Conservation (phyloP, 2,797 vertebrate genomes). For the Mormyrus hasselquistii region DNA sequence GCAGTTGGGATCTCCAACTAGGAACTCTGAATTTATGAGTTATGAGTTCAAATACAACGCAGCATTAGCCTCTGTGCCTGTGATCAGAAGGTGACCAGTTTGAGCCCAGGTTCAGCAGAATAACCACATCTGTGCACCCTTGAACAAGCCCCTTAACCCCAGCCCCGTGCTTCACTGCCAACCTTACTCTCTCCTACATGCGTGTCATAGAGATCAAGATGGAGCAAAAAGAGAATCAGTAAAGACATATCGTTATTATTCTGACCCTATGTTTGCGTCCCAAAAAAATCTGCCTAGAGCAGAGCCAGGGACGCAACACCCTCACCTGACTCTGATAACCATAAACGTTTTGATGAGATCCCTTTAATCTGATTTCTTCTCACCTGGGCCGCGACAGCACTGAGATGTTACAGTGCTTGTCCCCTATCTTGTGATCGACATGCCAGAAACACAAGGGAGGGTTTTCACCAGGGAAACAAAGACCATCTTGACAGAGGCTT, state of each 20-base stretch:
- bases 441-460: neutral
- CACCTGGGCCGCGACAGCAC: neutral
- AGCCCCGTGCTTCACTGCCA: neutral
- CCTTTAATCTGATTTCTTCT: constrained; percentile 4
- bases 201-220: neutral
- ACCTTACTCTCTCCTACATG: neutral
- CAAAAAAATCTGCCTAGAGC: neutral
- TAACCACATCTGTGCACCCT: neutral
- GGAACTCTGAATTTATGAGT: neutral
- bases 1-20: neutral
- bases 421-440: neutral
- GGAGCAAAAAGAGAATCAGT: neutral
- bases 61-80: neutral
- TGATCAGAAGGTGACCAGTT: neutral
- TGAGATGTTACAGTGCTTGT: neutral
- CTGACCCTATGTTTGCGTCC: neutral
- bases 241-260: neutral
- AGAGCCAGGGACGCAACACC: neutral
- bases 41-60: neutral
- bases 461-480: constrained; percentile 2
- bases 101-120: neutral
- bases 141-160: neutral
- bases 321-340: neutral
- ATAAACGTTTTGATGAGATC: neutral
- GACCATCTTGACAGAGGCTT: neutral